phyloP scores from a whole-genome alignment of 92 coral and sea anemone species.

The Epizoanthus rinbou region DNA sequence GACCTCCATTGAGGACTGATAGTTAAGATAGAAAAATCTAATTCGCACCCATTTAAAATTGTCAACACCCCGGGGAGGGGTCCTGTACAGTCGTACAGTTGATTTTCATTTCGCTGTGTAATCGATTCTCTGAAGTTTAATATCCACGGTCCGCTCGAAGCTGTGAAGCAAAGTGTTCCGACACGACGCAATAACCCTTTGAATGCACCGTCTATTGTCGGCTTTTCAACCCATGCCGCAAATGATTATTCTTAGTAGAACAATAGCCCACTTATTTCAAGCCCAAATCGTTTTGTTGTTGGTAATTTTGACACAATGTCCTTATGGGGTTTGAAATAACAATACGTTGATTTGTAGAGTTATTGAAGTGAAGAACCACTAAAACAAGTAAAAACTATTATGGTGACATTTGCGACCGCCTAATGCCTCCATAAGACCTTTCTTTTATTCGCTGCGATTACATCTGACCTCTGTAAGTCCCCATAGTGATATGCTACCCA shows the following conservation, averaged over 20 bases:
- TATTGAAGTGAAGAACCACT: constrained; percentile 48
- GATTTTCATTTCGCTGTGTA: constrained; percentile 38
- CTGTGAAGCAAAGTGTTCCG: constrained; percentile 92
- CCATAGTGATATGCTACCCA: constrained; percentile 23
- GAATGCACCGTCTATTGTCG: constrained; percentile 66
- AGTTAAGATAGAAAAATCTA: constrained; percentile 40
- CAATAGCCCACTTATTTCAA: constrained; percentile 85
- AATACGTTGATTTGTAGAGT: constrained; percentile 69
- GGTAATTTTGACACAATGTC: constrained; percentile 83
- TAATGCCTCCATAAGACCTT: constrained; percentile 13
- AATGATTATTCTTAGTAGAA: constrained; percentile 61
- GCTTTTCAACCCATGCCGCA: constrained; percentile 74
- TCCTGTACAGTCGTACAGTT: neutral
- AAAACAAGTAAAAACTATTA: constrained; percentile 32
- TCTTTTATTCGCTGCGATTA: constrained; percentile 15
- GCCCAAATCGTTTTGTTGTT: constrained; percentile 83
- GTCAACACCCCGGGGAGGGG: constrained; percentile 53
- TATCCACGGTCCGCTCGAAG: constrained; percentile 63
- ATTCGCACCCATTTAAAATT: constrained; percentile 63
- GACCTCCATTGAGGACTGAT: constrained; percentile 49
- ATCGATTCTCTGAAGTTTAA: constrained; percentile 64
- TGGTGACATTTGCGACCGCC: constrained; percentile 26
- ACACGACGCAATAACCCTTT: constrained; percentile 59
- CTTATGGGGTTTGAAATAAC: constrained; percentile 68
- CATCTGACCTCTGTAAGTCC: constrained; percentile 28